Evolutionary conservation across 2,113 vertebrate genomes (phyloP).

Genomic region (Oreochromis tanganicae): DNA sequence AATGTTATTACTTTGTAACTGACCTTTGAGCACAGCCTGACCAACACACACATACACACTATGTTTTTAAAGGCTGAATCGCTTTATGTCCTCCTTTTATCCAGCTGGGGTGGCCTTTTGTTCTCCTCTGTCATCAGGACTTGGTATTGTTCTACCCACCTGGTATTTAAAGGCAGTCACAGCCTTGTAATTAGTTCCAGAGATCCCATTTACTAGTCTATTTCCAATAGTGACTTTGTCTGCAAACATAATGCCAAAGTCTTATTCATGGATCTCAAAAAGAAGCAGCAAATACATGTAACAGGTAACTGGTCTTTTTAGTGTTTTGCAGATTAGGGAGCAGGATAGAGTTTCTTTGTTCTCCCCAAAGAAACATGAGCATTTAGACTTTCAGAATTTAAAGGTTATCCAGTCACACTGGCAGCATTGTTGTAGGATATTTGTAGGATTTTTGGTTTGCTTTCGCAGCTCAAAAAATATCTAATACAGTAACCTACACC

Average conservation of each 20-base stretch:
- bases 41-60: neutral
- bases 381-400: neutral
- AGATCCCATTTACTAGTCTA: conserved; percentile 33
- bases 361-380: neutral
- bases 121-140: conserved; percentile 25
- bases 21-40: neutral
- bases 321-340: neutral
- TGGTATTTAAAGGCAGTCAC: conserved; percentile 51
- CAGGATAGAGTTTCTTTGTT: neutral
- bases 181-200: conserved; percentile 45
- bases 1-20: neutral
- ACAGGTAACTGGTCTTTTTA: conserved; percentile 26
- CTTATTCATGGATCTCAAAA: neutral
- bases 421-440: neutral
- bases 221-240: conserved; percentile 42
- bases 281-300: neutral
- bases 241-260: conserved; percentile 20
- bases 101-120: conserved; percentile 35
- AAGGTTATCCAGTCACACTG: neutral
- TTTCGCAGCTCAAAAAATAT: neutral
- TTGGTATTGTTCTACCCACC: conserved; percentile 38
- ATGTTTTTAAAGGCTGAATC: neutral
- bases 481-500: neutral
- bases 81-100: conserved; percentile 21
- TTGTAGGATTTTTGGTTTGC: neutral